A percentile compares a stretch with the other conserved stretches of the same genome.
Conservation (phyloP, 2,797 vertebrate genomes). For the Linurgus olivaceus region DNA sequence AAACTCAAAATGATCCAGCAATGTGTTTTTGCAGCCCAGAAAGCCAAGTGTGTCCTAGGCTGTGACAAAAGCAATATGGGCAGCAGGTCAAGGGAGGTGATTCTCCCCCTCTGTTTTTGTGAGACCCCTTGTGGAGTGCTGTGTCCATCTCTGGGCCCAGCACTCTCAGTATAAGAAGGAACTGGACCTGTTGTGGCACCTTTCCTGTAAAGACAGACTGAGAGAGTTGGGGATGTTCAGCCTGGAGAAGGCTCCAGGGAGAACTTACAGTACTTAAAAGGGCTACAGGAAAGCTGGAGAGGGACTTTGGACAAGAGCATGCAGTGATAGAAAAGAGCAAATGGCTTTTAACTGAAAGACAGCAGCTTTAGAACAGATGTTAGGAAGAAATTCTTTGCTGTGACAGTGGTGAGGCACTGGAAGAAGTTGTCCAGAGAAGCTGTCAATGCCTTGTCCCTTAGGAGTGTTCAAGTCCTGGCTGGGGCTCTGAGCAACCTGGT, state of each 20-base stretch:
- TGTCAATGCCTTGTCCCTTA: not conserved
- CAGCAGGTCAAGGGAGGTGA: not conserved
- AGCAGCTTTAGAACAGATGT: not conserved
- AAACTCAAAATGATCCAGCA: not conserved
- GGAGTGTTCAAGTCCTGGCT: not conserved
- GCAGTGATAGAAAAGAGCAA: not conserved
- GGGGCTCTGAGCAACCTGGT: not conserved
- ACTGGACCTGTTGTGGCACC: not conserved
- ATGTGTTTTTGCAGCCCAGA: not conserved
- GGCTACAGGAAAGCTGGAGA: not conserved
- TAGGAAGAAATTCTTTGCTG: not conserved
- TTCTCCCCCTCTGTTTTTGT: not conserved
- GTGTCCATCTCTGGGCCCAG: not conserved
- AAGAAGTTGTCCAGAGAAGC: not conserved
- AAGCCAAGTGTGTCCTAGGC: not conserved
- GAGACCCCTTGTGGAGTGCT: not conserved
- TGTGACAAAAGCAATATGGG: accelerated
- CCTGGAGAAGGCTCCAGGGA: not conserved
- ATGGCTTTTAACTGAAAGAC: not conserved
- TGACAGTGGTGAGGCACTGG: not conserved
- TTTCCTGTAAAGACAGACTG: not conserved
- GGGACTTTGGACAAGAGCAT: not conserved
- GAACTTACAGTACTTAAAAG: not conserved
- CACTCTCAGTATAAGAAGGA: not conserved
- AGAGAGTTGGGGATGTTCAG: not conserved